These are phyloP conservation scores for Imbricaverruca yamaguchii DNA, from an alignment of 2,888 invertebrate genomes.

Conservation along the genomic window DNA sequence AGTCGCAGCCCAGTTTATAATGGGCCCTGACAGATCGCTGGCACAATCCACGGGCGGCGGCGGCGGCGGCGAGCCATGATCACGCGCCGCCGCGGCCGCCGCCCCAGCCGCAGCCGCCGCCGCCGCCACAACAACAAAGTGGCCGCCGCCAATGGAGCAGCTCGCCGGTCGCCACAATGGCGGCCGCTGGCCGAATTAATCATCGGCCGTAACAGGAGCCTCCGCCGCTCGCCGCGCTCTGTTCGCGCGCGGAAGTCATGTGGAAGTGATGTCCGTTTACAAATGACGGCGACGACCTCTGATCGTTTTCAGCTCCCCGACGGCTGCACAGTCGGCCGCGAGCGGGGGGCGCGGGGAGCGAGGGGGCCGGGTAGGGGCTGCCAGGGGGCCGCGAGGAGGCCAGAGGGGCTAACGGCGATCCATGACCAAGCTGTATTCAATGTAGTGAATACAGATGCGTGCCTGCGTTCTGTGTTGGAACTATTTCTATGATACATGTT, in stretches of 20 bases:
- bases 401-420: constrained; percentile 24
- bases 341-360: constrained; percentile 27
- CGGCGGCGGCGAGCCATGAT: background rate
- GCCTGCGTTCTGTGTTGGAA: no score
- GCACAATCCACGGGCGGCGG: background rate
- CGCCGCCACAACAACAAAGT: background rate
- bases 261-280: constrained; percentile 19
- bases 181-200: constrained; percentile 3
- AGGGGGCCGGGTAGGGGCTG: constrained; percentile 30
- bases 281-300: background rate
- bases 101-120: background rate
- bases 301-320: background rate
- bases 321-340: constrained; percentile 11
- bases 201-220: constrained; percentile 9
- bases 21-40: background rate
- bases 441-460: no score
- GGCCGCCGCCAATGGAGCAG: background rate
- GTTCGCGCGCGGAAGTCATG: background rate
- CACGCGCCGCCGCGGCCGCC: background rate
- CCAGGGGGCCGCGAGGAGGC: constrained; percentile 27
- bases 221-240: background rate
- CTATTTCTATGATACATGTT: no score
- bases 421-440: no score
- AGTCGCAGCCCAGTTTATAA: constrained; percentile 16
- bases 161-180: background rate